These are phyloP conservation scores for Caenorhabditis sp. DNA, from an alignment of 2,888 invertebrate species.

Conservation along the genomic window DNA sequence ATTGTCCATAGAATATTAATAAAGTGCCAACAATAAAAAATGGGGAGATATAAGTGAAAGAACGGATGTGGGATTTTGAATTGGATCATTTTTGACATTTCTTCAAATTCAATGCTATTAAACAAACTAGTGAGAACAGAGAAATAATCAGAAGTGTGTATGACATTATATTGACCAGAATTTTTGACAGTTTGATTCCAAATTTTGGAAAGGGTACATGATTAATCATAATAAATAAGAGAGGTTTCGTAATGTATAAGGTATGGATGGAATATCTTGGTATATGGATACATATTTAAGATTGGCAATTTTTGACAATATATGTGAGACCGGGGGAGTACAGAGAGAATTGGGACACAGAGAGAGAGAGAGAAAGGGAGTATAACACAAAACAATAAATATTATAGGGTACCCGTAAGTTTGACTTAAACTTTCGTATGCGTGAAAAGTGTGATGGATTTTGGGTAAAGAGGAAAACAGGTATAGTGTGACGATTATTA, in stretches of 20 bases:
- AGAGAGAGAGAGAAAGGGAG: background rate
- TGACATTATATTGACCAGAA: background rate
- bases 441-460: background rate
- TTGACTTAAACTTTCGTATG: background rate
- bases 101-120: background rate
- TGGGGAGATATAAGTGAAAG: background rate
- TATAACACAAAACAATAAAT: background rate
- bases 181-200: background rate
- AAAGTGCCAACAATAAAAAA: background rate
- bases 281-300: background rate
- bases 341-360: slow-evolving; percentile 2
- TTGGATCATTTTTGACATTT: background rate
- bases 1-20: background rate
- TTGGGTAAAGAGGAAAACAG: background rate
- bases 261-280: too few relatives aligned
- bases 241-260: background rate
- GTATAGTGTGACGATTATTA: background rate
- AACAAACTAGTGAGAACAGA: background rate
- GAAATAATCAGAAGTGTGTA: background rate
- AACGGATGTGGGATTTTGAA: background rate
- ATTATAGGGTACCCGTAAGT: background rate
- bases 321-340: slow-evolving; percentile 4
- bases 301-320: slow-evolving; percentile 6
- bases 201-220: background rate
- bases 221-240: background rate